Evolutionary conservation across 2,888 invertebrate species (phyloP), one percentile per base, ranked within the genome.

Genomic region (Pachymerium ferrugineum): DNA sequence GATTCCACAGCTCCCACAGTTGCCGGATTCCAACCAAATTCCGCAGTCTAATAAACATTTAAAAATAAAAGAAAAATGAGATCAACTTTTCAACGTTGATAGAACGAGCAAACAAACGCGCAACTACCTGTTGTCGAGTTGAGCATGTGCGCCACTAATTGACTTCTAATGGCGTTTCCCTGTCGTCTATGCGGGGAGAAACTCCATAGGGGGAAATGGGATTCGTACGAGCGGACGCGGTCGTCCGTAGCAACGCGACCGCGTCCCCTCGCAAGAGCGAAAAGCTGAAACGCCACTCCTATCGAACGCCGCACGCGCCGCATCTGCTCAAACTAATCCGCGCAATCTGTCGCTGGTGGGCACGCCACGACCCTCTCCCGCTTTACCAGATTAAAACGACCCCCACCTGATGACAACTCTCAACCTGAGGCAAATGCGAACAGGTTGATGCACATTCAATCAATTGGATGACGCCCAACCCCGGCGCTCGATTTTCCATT

Each of bases 1-100:
- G 97, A 94, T 83, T 98, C 97, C 78, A 98, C 91, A 38, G 92
- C 88, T 28, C 89, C 90, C 54, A 92, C 88, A 1, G 92, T 90
- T 25, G 79, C 80, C 19, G 82, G 80, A 12, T 82, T 79, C 94
- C 94, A 97, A 81, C 93, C 90, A 82, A 93, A 86, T 78, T 86
- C 86, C 54, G 84, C 81, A 70, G 79, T 79, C 84, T 85, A 79
- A 28, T 75, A 77, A 54, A 70, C 38, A 69, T 70, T 68, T 62
- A n/a, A 16, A 68, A 38, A 38, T 75, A 35, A 74, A 67, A 33
- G 30, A 22, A 19, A 38, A n/a, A 62, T 30, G 19, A 62, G 16
- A 62, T 12, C 19, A 69, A 69, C 8, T 12, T 12, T 35, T 35
- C 12, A 35, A 35, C 38, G 38, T 35, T 19, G 47, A 6, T n/a